Evolutionary conservation across 2,113 vertebrate genomes (phyloP), one percentile per base, ranked within the genome.

Genomic region (Apteryx owenii): DNA sequence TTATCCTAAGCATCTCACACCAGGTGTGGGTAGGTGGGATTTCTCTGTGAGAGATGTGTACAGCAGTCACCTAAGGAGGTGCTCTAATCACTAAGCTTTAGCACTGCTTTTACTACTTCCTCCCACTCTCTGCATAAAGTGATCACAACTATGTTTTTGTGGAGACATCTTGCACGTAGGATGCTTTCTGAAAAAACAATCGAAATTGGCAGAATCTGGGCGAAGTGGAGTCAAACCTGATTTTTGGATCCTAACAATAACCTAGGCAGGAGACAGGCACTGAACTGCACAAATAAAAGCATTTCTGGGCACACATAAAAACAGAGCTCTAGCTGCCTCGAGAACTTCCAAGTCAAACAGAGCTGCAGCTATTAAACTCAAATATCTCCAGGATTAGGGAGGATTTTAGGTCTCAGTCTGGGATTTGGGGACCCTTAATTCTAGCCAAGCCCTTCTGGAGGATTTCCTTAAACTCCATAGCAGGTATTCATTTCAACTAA

Each of bases 401-500:
- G 38, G 50, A 69, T 44, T 93, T 91, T 38, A 94, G 13, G 16
- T 66, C 58, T 89, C 64, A 53, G 0, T 85, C 33, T 82, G 42
- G 66, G 78, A 89, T 91, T 85, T 66, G 26, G 44, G 36, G 89
- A 91, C 36, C 79, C 28, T 93, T 91, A n/a, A 42, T 62, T 88
- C 79, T n/a, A 81, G 93, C 82, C 71, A 95, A 91, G 23, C 28
- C 75, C 65, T 94, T 96, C 79, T 97, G 95, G 92, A 97, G 75
- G 53, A 65, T 81, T 87, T 96, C 85, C 90, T 60, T 94, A 81
- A 93, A 88, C 44, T 70, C 54, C n/a, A 38, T 83, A 88, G 70
- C 88, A 96, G 82, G 82, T 88, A 95, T 91, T 96, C 93, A 85
- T 93, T 95, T 96, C 88, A 85, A 58, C 91, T 94, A 94, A 96